These are phyloP conservation scores for Pampusana beccarii DNA, from an alignment of 2,113 vertebrate species.

Conservation along the genomic window DNA sequence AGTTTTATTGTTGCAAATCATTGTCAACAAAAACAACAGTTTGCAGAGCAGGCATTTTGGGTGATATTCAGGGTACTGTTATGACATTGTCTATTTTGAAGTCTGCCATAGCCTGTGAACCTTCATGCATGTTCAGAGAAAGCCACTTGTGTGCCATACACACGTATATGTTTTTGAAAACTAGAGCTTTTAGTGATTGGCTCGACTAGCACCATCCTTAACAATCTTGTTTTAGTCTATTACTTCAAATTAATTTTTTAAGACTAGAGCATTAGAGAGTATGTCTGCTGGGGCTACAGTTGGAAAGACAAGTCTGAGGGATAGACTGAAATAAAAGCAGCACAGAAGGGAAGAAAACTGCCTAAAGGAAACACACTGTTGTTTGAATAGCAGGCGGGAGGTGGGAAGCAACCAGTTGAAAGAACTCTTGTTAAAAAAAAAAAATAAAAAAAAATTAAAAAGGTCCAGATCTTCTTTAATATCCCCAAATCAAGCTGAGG, in stretches of 20 bases:
- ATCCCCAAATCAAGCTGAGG: background rate
- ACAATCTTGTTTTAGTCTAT: slow-evolving; percentile 58
- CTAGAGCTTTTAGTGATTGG: slow-evolving; percentile 2
- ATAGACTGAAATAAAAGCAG: slow-evolving; percentile 46
- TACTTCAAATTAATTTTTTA: slow-evolving; percentile 68
- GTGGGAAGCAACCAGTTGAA: background rate
- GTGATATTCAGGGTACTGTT: background rate
- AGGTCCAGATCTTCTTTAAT: background rate
- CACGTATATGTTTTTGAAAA: background rate
- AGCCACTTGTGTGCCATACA: background rate
- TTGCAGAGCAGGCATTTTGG: background rate
- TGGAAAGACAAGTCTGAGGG: slow-evolving; percentile 43
- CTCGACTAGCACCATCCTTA: slow-evolving; percentile 20
- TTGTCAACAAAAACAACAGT: background rate
- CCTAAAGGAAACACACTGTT: slow-evolving; percentile 55
- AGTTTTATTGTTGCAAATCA: background rate
- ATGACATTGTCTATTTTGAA: background rate
- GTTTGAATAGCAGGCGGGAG: background rate
- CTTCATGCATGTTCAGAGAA: background rate
- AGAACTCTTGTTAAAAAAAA: background rate
- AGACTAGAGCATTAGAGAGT: slow-evolving; percentile 35
- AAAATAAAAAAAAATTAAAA: background rate
- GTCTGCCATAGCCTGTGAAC: background rate
- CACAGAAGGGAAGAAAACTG: slow-evolving; percentile 51
- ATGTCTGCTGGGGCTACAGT: slow-evolving; percentile 33